Conservation (phyloP, 2,113 vertebrate species). For the Myotis yumanensis region DNA sequence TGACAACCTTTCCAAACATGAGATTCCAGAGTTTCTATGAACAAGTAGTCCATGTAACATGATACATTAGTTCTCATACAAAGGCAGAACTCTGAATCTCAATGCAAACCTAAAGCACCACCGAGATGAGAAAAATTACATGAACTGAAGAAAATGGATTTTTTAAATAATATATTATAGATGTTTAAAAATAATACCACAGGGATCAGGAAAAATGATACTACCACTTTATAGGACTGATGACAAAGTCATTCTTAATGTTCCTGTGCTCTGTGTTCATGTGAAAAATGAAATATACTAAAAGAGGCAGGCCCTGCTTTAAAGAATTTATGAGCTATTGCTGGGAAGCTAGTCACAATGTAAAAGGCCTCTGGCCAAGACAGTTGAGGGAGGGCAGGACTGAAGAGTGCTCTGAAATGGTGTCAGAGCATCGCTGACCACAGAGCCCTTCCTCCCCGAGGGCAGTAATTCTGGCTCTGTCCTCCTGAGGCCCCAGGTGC, state of each 20-base stretch:
- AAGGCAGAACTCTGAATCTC: background rate
- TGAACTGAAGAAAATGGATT: background rate
- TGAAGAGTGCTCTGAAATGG: background rate
- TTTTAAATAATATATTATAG: background rate
- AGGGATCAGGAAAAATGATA: background rate
- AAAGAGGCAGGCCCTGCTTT: background rate
- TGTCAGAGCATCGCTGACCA: rapidly evolving
- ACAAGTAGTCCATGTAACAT: background rate
- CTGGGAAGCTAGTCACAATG: background rate
- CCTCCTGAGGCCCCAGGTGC: background rate
- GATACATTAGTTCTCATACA: background rate
- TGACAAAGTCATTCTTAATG: background rate
- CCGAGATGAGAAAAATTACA: background rate
- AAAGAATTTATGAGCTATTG: background rate
- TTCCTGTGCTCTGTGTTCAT: background rate
- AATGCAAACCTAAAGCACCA: background rate
- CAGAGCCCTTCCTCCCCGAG: background rate
- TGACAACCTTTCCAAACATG: background rate
- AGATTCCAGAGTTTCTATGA: background rate
- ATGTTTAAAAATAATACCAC: background rate
- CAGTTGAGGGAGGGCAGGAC: background rate
- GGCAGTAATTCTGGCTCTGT: background rate
- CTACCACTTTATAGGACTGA: background rate
- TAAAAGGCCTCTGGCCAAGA: background rate
- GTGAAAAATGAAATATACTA: background rate